Evolutionary conservation across 2,797 vertebrate genomes (phyloP).

Genomic region (Coregonus suidteri): DNA sequence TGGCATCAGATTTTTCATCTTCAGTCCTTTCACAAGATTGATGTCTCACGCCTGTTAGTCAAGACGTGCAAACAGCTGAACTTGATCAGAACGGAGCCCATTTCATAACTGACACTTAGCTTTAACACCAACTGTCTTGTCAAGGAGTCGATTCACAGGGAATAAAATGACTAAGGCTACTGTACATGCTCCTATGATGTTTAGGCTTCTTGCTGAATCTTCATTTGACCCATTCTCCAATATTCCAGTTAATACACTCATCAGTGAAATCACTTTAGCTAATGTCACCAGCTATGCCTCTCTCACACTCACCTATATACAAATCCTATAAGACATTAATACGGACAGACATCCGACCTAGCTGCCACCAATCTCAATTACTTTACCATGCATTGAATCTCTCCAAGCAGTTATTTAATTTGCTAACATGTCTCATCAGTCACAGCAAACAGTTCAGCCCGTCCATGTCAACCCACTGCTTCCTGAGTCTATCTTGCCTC

Average conservation of each 20-base stretch:
- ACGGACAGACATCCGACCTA: conserved; percentile 37
- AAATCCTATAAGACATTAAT: no score
- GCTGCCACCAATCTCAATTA: conserved; percentile 31
- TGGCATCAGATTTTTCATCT: not conserved
- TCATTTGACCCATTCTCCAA: no score
- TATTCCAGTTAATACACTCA: no score
- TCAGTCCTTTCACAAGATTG: not conserved
- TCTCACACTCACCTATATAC: no score
- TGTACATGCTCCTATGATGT: no score
- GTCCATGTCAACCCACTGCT: conserved; percentile 11
- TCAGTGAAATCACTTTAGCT: no score
- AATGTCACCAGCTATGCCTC: no score
- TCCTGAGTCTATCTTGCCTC: conserved; percentile 4
- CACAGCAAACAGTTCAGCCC: conserved; percentile 29
- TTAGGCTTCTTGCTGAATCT: no score
- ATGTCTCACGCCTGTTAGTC: conserved; percentile 1
- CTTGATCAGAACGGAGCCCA: not conserved
- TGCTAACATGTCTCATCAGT: not conserved
- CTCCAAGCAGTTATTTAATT: conserved; percentile 14
- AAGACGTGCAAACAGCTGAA: conserved; percentile 17
- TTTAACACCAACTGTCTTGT: no score
- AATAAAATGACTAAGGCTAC: no score
- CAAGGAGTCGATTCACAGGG: no score
- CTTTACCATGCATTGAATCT: conserved; percentile 26
- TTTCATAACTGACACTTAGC: conserved; percentile 8